These are phyloP conservation scores for Ctenopoma kingsleyae DNA, from an alignment of 2,797 vertebrate genomes.

Conservation along the genomic window DNA sequence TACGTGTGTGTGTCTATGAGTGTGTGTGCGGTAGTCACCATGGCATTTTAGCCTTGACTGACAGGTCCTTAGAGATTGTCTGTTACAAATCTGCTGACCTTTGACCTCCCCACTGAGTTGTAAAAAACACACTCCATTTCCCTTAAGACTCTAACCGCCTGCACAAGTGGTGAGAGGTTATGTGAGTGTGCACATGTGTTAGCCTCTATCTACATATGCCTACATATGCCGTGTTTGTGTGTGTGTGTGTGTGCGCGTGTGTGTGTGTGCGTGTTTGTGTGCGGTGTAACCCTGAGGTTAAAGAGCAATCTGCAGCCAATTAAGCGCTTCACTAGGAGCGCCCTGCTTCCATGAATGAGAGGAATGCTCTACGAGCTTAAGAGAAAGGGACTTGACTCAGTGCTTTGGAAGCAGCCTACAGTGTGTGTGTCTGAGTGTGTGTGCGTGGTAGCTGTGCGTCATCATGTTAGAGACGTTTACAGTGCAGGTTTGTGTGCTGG, in stretches of 20 bases:
- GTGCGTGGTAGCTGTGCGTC: conserved; percentile 47
- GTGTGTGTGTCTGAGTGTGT: conserved; percentile 14
- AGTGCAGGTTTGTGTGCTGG: conserved; percentile 69
- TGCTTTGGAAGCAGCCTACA: conserved; percentile 47
- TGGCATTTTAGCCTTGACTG: conserved; percentile 66
- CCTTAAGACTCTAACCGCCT: conserved; percentile 82
- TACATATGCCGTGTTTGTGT: background rate
- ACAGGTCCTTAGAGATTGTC: conserved; percentile 72
- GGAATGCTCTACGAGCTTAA: conserved; percentile 71
- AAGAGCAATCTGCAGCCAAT: conserved; percentile 88
- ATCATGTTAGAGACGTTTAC: conserved; percentile 51
- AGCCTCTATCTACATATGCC: conserved; percentile 11
- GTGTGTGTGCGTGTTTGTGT: conserved; percentile 35
- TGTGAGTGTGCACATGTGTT: conserved; percentile 6
- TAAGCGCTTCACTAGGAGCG: conserved; percentile 83
- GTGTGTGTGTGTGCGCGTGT: conserved; percentile 23
- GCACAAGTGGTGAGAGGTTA: conserved; percentile 43
- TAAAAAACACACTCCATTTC: conserved; percentile 84
- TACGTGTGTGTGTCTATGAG: conserved; percentile 33
- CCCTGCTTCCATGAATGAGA: conserved; percentile 76
- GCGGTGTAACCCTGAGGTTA: conserved; percentile 82
- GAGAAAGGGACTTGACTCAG: conserved; percentile 65
- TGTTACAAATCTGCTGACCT: conserved; percentile 81
- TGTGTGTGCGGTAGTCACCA: conserved; percentile 22
- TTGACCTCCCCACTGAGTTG: conserved; percentile 78